These are phyloP conservation scores for Lycorma delicatula DNA, from an alignment of 1,140 invertebrate genomes.

Conservation along the genomic window DNA sequence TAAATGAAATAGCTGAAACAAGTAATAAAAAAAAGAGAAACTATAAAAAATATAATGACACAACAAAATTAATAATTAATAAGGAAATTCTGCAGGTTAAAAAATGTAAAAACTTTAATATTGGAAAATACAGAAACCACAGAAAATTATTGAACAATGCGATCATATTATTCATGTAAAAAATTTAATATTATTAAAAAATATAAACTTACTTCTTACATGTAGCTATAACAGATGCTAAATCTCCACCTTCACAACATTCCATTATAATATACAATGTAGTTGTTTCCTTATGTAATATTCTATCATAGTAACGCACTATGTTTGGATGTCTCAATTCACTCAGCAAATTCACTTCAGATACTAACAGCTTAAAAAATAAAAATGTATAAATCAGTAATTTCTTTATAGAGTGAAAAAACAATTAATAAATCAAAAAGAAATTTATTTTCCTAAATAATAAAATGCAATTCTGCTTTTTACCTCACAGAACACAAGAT, in stretches of 20 bases:
- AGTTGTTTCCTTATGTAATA: slow-evolving; percentile 53
- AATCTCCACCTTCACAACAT: slow-evolving; percentile 66
- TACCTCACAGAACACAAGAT: too few relatives aligned
- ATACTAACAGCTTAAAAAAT: slow-evolving; percentile 29
- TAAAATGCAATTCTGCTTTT: too few relatives aligned
- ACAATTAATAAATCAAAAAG: neutral
- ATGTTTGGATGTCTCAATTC: slow-evolving; percentile 71
- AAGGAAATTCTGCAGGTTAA: neutral
- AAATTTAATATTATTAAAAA: slow-evolving; percentile 20
- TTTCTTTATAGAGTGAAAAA: neutral
- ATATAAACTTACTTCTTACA: slow-evolving; percentile 52
- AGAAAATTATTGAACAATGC: too few relatives aligned
- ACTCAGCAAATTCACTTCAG: slow-evolving; percentile 40
- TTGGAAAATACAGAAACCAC: neutral
- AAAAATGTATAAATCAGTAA: slow-evolving; percentile 2
- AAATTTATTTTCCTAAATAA: neutral
- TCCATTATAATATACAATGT: slow-evolving; percentile 70
- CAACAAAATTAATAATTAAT: neutral
- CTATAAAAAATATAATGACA: too few relatives aligned
- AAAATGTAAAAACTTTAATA: neutral
- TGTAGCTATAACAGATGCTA: slow-evolving; percentile 58
- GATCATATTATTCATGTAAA: neutral
- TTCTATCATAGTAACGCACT: slow-evolving; percentile 63
- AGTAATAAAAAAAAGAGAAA: too few relatives aligned
- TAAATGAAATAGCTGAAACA: too few relatives aligned